These are phyloP conservation scores for Lasioglossum pauxillum DNA, from an alignment of 2,888 invertebrate genomes.

Conservation along the genomic window DNA sequence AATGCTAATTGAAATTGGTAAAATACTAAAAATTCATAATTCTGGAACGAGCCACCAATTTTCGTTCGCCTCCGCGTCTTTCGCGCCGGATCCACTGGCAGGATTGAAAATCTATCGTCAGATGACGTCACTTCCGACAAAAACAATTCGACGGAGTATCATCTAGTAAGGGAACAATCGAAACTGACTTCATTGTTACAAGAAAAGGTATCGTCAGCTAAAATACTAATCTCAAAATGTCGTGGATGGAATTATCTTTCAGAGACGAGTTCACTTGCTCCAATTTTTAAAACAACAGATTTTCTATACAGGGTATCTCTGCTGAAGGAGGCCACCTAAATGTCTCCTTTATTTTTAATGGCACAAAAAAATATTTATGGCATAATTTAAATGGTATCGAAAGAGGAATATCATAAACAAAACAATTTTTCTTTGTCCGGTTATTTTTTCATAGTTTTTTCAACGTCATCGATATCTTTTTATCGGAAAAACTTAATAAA, in stretches of 20 bases:
- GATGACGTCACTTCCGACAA: background rate
- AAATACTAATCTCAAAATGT: background rate
- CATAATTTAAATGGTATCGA: too few relatives aligned
- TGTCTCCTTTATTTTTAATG: too few relatives aligned
- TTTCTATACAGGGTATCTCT: too few relatives aligned
- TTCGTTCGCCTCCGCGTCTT: background rate
- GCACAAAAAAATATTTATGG: too few relatives aligned
- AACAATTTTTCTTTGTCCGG: too few relatives aligned
- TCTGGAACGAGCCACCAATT: background rate
- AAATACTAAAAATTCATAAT: constrained; percentile 5
- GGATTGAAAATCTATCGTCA: background rate
- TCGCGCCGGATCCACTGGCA: background rate
- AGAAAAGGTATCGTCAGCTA: background rate
- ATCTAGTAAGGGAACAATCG: background rate
- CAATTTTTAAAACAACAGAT: background rate
- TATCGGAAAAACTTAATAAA: too few relatives aligned
- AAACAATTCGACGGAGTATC: background rate
- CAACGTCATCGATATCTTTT: too few relatives aligned
- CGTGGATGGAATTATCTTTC: background rate
- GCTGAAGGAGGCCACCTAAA: too few relatives aligned
- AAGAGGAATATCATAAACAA: too few relatives aligned
- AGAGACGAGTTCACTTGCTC: too few relatives aligned
- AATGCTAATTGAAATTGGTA: constrained; percentile 31
- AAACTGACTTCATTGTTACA: background rate
- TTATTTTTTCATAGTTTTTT: too few relatives aligned